Percentiles rank a stretch among this genome's conserved stretches.
Evolutionary conservation across 2,113 vertebrate species (phyloP).

Genomic region (Urocynchramus pylzowi): DNA sequence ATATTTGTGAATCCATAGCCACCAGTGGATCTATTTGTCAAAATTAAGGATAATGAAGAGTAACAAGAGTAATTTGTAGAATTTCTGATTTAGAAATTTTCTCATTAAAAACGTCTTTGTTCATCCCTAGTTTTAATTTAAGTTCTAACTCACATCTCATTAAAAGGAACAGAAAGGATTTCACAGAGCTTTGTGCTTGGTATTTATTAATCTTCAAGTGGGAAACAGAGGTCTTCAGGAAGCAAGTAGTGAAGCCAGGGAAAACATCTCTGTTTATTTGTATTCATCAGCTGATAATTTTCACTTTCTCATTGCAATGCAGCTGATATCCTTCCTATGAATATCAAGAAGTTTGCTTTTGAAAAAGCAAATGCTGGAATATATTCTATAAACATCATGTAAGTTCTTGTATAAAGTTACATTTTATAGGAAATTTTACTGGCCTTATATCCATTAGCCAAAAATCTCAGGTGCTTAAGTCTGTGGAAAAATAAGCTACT

Average conservation of each 20-base stretch:
- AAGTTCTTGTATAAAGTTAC: slow-evolving; percentile 68
- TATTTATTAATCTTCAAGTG: neutral
- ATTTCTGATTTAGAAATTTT: neutral
- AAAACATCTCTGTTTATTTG: neutral
- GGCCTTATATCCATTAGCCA: slow-evolving; percentile 68
- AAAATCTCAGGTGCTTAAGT: slow-evolving; percentile 75
- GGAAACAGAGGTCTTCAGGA: neutral
- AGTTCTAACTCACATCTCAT: neutral
- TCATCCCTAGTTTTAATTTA: neutral
- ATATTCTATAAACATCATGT: slow-evolving; percentile 62
- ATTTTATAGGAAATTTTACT: slow-evolving; percentile 73
- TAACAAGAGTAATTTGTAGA: neutral
- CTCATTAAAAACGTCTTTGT: neutral
- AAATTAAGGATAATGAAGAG: neutral
- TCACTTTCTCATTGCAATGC: slow-evolving; percentile 18
- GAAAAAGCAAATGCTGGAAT: slow-evolving; percentile 35
- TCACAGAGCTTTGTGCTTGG: neutral
- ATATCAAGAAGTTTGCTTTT: slow-evolving; percentile 31
- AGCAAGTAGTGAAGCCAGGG: neutral
- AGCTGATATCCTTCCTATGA: neutral
- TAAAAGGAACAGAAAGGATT: neutral
- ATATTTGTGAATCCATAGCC: neutral
- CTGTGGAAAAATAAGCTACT: slow-evolving; percentile 77
- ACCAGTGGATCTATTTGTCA: neutral
- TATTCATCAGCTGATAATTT: slow-evolving; percentile 7